phyloP scores from a whole-genome alignment of 2,797 vertebrate genomes.

The Rhinella marina region DNA sequence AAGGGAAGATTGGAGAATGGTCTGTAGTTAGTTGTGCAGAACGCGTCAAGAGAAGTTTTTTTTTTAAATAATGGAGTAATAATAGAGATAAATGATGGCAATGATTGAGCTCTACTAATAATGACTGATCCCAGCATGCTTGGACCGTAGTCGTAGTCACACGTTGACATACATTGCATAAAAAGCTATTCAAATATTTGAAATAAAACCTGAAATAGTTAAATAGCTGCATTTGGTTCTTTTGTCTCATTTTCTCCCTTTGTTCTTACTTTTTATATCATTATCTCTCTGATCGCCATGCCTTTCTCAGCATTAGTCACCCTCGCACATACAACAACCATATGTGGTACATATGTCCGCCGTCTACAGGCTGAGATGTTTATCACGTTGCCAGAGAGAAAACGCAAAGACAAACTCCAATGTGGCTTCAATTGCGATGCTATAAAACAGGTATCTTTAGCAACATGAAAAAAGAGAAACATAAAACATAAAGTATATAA shows the following conservation, averaged over 20 bases:
- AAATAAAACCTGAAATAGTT: not conserved
- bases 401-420: constrained; percentile 32
- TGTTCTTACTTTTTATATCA: constrained; percentile 28
- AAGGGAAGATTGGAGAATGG: too few relatives aligned
- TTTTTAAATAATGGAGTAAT: too few relatives aligned
- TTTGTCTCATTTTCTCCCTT: constrained; percentile 41
- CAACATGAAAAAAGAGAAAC: not conserved
- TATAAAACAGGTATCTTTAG: constrained; percentile 51
- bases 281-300: constrained; percentile 31
- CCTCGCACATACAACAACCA: constrained; percentile 34
- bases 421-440: constrained; percentile 36
- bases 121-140: not conserved
- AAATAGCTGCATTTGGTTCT: not conserved
- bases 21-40: too few relatives aligned
- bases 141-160: not conserved
- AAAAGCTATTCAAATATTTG: too few relatives aligned
- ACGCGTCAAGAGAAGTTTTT: too few relatives aligned
- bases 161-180: not conserved
- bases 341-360: constrained; percentile 46
- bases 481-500: not conserved
- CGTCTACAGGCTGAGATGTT: constrained; percentile 38
- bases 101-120: too few relatives aligned
- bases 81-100: too few relatives aligned
- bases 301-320: constrained; percentile 32
- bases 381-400: constrained; percentile 39